Base-by-base conservation (phyloP, 2,797 vertebrate species). In the Sarcoramphus papa region DNA sequence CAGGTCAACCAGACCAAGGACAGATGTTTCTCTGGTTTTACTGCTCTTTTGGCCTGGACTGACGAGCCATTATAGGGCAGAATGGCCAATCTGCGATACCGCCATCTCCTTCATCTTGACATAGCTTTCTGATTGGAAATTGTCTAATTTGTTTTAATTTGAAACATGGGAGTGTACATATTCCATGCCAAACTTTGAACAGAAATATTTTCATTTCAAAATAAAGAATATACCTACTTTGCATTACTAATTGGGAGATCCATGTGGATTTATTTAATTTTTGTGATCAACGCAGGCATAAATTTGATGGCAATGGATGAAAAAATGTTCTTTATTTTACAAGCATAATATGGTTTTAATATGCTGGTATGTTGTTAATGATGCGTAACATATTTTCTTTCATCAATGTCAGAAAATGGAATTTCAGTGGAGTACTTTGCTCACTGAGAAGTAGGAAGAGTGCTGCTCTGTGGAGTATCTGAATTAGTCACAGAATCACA, bases 321-420 rank as follows among this genome's bases (percentile, higher is more conserved):
- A 85, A 90, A 93, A 74, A 37, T 7, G 14, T 21, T 77, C 73
- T 86, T 91, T 92, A 76, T 87, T 91, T 96, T 93, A 89, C 51
- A 93, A 92, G 77, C 37, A 41, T 94, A 92, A 94, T 63, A 70
- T 65, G 72, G 15, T 79, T 96, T 91, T 94, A 89, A 88, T 86
- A 79, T 10, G 20, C 77, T 93, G 51, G 51, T 67, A 45, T 56
- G 74, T 41, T 86, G 63, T 62, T 86, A 83, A 94, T 86, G 76
- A 92, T 57, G 65, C 30, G 1, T 60, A 83, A 88, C 35, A 50
- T 85, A 70, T 92, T 96, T 93, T 82, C 45, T 59, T 92, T 76
- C 85, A 77, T 91, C 78, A 60, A 88, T 74, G 85, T 87, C 88
- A 92, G 69, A 88, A 81, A 81, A 79, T 8, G 51, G 70, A 84